phyloP scores from a whole-genome alignment of 2,888 invertebrate species.

The Ochropacha duplaris region DNA sequence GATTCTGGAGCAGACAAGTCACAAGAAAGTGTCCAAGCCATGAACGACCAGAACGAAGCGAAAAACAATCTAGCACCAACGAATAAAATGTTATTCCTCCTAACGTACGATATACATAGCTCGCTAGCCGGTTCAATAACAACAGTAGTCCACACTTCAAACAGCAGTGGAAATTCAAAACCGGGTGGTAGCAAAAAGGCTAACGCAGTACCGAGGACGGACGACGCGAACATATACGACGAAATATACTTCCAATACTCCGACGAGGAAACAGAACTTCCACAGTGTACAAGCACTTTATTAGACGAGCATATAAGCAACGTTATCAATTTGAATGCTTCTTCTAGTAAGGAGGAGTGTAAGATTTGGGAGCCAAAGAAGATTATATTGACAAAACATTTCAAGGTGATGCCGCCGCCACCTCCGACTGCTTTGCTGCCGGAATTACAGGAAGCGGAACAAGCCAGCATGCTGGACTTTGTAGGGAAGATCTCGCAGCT shows the following conservation, averaged over 20 bases:
- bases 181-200: constrained; percentile 80
- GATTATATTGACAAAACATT: constrained; percentile 66
- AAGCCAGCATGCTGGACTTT: constrained; percentile 67
- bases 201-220: constrained; percentile 63
- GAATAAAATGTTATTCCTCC: constrained; percentile 82
- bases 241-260: constrained; percentile 82
- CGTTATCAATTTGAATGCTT: constrained; percentile 77
- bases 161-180: constrained; percentile 76
- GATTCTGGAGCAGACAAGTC: constrained; percentile 65
- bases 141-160: constrained; percentile 69
- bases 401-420: constrained; percentile 65
- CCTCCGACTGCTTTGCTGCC: constrained; percentile 61
- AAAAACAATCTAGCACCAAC: constrained; percentile 71
- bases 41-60: constrained; percentile 90
- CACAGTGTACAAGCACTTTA: constrained; percentile 71
- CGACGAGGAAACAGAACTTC: constrained; percentile 82
- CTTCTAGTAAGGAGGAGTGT: constrained; percentile 73
- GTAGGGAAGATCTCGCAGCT: constrained; percentile 72
- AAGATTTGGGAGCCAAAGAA: constrained; percentile 74
- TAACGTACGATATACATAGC: constrained; percentile 88
- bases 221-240: constrained; percentile 70
- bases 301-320: constrained; percentile 79
- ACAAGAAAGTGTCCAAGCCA: constrained; percentile 84
- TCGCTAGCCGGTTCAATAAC: constrained; percentile 75
- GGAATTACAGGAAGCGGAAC: constrained; percentile 64